Base-by-base conservation (phyloP, 1,140 invertebrate species). In the Bradynema listronoti region DNA sequence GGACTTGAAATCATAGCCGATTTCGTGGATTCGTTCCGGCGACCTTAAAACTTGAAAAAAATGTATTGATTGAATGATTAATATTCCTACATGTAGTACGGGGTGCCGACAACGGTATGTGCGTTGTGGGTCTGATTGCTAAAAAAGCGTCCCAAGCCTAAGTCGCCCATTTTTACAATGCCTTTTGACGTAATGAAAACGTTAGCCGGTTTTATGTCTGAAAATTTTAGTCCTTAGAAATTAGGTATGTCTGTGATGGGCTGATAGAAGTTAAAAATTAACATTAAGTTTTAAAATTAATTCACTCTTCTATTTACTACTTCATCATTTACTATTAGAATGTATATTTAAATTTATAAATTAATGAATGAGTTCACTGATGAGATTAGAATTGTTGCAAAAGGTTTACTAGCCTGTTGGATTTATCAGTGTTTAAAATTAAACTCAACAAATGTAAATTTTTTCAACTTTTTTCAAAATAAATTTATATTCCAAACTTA, bases 321-420 rank as follows among this genome's bases (percentile, higher is more conserved):
- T n/a, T n/a, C n/a, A n/a, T n/a, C n/a, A n/a, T n/a, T n/a, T n/a
- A n/a, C n/a, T 39, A 11, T 39, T 11, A 39, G 11, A 39, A 39
- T 39, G 19, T 19, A 19, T 19, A 39, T 39, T 11, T 19, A 39
- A 39, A 39, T 11, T 39, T 11, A 11, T 11, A 39, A 19, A 39
- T 39, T 39, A 39, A 11, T 11, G 50, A 2, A 53, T 11, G 43
- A 14, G 25, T 29, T 52, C 39, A 11, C 36, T 39, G 36, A 39
- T 39, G 19, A 11, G 11, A 11, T 19, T 11, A 19, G 11, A 19
- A 19, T 39, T 11, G 11, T 11, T 39, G 36, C 36, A 39, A 11
- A 39, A 19, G 36, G 36, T 19, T 56, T 56, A 22, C 39, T 58
- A 85, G 36, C 11, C 19, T 39, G 36, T 39, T 39, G 11, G 11